phyloP scores from a whole-genome alignment of 2,797 vertebrate genomes.

The Pseudomugil tenellus region DNA sequence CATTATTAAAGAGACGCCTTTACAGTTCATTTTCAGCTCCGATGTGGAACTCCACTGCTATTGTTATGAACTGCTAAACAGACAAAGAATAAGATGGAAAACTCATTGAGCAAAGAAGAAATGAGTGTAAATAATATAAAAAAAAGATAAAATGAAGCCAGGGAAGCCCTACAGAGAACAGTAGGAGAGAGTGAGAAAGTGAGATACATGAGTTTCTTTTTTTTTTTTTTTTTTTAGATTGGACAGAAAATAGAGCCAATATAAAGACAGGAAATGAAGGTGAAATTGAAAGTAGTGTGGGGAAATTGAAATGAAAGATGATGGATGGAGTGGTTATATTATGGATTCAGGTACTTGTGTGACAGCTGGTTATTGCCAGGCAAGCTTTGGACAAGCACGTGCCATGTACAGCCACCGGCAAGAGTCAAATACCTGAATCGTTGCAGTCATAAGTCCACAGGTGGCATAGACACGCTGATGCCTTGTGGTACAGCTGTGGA shows the following conservation, averaged over 20 bases:
- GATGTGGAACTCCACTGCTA: conserved; percentile 17
- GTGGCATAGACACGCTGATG: neutral
- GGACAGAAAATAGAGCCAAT: conserved; percentile 38
- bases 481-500: neutral
- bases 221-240: conserved; percentile 58
- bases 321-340: conserved; percentile 28
- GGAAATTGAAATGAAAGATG: conserved; percentile 58
- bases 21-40: conserved; percentile 17
- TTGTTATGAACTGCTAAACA: conserved; percentile 14
- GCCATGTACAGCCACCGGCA: conserved; percentile 19
- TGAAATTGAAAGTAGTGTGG: conserved; percentile 61
- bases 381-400: conserved; percentile 20
- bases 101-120: conserved; percentile 10
- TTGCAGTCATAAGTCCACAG: neutral
- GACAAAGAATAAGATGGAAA: conserved; percentile 18
- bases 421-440: conserved; percentile 17
- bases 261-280: conserved; percentile 59
- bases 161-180: conserved; percentile 42
- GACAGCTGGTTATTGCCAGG: conserved; percentile 14
- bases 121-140: conserved; percentile 40
- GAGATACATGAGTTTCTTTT: conserved; percentile 54
- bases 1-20: conserved; percentile 17
- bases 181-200: conserved; percentile 19
- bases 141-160: conserved; percentile 56
- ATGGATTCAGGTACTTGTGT: conserved; percentile 21